Conservation (phyloP, 2,888 invertebrate genomes). For the Hololepta plana region DNA sequence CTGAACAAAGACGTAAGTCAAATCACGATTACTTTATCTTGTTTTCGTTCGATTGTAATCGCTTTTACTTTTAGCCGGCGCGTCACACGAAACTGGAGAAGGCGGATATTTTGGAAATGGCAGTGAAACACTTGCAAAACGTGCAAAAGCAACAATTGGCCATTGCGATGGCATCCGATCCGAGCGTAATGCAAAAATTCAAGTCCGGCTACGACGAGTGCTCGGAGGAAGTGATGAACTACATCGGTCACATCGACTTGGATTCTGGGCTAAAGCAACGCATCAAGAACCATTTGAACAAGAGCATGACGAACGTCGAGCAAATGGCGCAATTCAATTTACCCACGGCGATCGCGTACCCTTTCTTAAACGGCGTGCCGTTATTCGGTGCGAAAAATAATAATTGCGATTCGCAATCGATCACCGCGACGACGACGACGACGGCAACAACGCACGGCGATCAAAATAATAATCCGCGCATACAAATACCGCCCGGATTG, state of each 20-base stretch:
- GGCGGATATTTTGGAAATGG: constrained; percentile 89
- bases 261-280: constrained; percentile 55
- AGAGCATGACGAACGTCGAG: constrained; percentile 45
- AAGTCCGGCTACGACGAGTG: constrained; percentile 79
- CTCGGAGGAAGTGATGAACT: constrained; percentile 65
- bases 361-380: constrained; percentile 14
- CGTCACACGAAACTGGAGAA: constrained; percentile 90
- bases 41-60: constrained; percentile 1
- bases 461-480: constrained; percentile 33
- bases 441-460: constrained; percentile 19
- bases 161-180: constrained; percentile 67
- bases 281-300: constrained; percentile 58
- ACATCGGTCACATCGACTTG: constrained; percentile 56
- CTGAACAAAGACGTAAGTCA: constrained; percentile 89
- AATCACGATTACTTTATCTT: background rate
- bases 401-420: constrained; percentile 16
- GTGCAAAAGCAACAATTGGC: constrained; percentile 76
- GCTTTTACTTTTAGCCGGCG: constrained; percentile 49
- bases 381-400: constrained; percentile 10
- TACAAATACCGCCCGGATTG: constrained; percentile 40
- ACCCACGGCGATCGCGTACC: constrained; percentile 16
- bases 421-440: constrained; percentile 16
- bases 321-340: constrained; percentile 22
- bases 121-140: constrained; percentile 80
- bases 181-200: constrained; percentile 68